phyloP scores from a whole-genome alignment of 1,140 invertebrate genomes.

The Zaprionus africanus region DNA sequence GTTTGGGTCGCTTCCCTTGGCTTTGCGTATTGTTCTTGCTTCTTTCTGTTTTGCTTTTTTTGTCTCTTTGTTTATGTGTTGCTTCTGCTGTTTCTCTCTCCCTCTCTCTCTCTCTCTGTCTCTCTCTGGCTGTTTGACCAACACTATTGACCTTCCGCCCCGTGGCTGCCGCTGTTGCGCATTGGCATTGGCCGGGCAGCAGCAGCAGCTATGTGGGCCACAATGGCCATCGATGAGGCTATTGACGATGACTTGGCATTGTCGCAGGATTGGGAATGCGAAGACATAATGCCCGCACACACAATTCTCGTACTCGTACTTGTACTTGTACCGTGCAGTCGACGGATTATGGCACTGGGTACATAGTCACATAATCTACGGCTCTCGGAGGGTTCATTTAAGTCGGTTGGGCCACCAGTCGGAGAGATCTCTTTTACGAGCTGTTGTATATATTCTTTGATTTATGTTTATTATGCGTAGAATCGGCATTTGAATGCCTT shows the following conservation, averaged over 20 bases:
- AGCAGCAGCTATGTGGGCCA: background rate
- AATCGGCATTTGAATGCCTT: background rate
- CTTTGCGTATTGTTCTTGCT: conserved; percentile 38
- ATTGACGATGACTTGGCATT: conserved; percentile 37
- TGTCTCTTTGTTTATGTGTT: background rate
- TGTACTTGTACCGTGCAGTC: background rate
- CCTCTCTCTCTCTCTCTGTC: conserved; percentile 14
- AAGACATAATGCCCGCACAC: conserved; percentile 7
- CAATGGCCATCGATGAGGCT: conserved; percentile 41
- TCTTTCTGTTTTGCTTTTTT: conserved; percentile 8
- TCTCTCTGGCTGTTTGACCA: conserved; percentile 14
- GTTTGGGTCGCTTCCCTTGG: conserved; percentile 2
- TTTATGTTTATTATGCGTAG: too few relatives aligned
- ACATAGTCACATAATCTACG: conserved; percentile 4
- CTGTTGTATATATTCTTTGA: too few relatives aligned
- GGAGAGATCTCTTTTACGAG: too few relatives aligned
- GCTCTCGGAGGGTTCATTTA: conserved; percentile 1
- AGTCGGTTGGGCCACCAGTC: background rate
- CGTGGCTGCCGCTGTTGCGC: conserved; percentile 5
- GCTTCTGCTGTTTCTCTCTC: conserved; percentile 26
- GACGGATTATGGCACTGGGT: background rate
- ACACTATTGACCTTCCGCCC: conserved; percentile 24
- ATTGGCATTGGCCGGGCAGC: conserved; percentile 39
- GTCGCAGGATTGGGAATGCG: conserved; percentile 35
- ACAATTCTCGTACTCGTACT: background rate